phyloP scores from a whole-genome alignment of 2,113 vertebrate genomes.

The Tachuris rubrigastra region DNA sequence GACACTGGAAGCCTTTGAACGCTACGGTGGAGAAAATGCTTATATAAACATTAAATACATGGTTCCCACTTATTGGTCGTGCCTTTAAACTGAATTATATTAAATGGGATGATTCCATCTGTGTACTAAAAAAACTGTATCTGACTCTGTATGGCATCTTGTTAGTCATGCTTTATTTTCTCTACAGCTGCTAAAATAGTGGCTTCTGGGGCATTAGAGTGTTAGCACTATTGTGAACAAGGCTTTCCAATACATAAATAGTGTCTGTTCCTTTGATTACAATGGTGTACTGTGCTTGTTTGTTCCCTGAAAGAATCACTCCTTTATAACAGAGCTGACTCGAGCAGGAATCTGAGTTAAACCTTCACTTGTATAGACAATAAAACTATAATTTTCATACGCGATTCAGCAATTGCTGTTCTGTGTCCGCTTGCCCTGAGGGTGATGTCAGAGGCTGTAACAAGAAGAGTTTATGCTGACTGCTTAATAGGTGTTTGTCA shows the following conservation, averaged over 20 bases:
- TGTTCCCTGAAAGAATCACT: constrained; percentile 78
- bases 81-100: constrained; percentile 76
- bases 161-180: constrained; percentile 55
- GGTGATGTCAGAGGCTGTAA: constrained; percentile 74
- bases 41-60: constrained; percentile 97
- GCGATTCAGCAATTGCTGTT: constrained; percentile 67
- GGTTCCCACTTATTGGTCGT: constrained; percentile 93
- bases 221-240: constrained; percentile 75
- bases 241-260: constrained; percentile 83
- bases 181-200: constrained; percentile 72
- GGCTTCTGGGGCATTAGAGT: constrained; percentile 69
- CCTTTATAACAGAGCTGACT: constrained; percentile 72
- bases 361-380: constrained; percentile 80
- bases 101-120: neutral
- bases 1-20: constrained; percentile 90
- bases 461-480: constrained; percentile 69
- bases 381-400: constrained; percentile 82
- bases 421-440: constrained; percentile 71
- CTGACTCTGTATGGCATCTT: constrained; percentile 43
- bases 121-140: neutral
- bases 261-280: constrained; percentile 82
- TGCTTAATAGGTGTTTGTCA: constrained; percentile 77
- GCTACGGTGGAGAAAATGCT: constrained; percentile 85
- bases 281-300: constrained; percentile 86
- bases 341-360: constrained; percentile 72